Evolutionary conservation across 2,113 vertebrate genomes (phyloP).

Genomic region (Atlantisia rogersi): DNA sequence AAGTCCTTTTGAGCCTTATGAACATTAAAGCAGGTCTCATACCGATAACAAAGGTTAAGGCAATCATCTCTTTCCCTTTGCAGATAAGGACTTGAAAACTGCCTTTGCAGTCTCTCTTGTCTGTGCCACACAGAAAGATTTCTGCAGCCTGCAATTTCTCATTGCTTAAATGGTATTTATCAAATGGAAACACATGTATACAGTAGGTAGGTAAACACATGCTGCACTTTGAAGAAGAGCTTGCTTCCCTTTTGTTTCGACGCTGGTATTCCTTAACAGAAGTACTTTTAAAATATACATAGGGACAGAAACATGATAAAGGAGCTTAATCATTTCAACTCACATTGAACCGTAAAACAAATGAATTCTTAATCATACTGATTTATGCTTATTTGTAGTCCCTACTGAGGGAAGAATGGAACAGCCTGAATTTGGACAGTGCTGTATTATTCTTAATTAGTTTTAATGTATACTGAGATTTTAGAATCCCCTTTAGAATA

Average conservation of each 20-base stretch:
- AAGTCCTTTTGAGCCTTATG: slow-evolving; percentile 19
- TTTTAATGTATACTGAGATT: not conserved
- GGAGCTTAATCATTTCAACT: slow-evolving; percentile 34
- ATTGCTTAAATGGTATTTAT: slow-evolving; percentile 46
- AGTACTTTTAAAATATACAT: not conserved
- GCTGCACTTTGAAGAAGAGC: slow-evolving; percentile 9
- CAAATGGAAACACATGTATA: slow-evolving; percentile 55
- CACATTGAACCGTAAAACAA: not conserved
- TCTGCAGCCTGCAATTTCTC: not conserved
- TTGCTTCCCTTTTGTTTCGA: not conserved
- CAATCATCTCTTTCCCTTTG: slow-evolving; percentile 59
- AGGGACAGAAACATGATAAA: slow-evolving; percentile 13
- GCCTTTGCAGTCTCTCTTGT: slow-evolving; percentile 28
- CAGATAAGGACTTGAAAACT: slow-evolving; percentile 63
- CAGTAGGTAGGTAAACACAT: slow-evolving; percentile 24
- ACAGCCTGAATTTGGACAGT: not conserved
- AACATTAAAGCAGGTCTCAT: slow-evolving; percentile 44
- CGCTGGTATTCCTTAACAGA: not conserved
- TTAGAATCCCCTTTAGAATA: not conserved
- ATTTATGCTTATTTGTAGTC: not conserved
- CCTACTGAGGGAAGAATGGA: slow-evolving; percentile 11
- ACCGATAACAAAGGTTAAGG: slow-evolving; percentile 56
- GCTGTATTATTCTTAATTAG: not conserved
- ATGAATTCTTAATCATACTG: slow-evolving; percentile 24
- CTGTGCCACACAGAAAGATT: not conserved